Base-by-base conservation (phyloP, 2,797 vertebrate genomes). In the Micropoecilia bifurca region DNA sequence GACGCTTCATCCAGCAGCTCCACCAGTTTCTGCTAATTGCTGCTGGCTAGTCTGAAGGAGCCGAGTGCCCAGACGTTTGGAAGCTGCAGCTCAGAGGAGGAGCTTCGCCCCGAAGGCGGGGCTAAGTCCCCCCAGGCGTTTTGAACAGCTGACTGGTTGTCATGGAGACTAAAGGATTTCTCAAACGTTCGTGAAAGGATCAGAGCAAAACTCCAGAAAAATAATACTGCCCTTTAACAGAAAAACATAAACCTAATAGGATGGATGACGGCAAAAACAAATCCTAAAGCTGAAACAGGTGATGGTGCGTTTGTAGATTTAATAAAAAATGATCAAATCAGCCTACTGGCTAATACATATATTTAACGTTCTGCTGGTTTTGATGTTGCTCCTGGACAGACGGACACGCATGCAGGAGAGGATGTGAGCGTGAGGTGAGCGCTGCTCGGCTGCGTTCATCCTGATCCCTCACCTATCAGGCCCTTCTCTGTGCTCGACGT, bases 401-500 rank as follows among this genome's bases (percentile, higher is more conserved):
- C 45, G 12, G 14, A 3, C 73, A 80, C 16, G 77, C 48, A 80
- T 18, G 22, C n/a, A 68, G 74, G 13, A 16, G 22, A 78, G 77
- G 41, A 48, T 73, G 0, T 66, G 61, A n/a, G 3, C 39, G 33
- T 33, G 33, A 33, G 33, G 18, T 25, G 53, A 76, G 13, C 18
- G 7, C 74, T 41, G 4, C 53, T 72, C 63, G 76, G 55, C 53
- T 59, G 30, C 4, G 68, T 66, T 82, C 73, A 85, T 68, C 81
- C 85, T 50, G 75, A 46, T 3, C 86, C 86, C 98, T 99, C 96
- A 99, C 98, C 98, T 96, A 99, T 99, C 78, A 99, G 97, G 88
- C 98, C 98, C 91, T 97, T 98, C 53, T 98, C 98, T 88, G 98
- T 99, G 94, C 97, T 99, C 0, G 98, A 99, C 59, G 97, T 99